Base-by-base conservation (phyloP, 2,113 vertebrate species). In the Nannospalax galili region DNA sequence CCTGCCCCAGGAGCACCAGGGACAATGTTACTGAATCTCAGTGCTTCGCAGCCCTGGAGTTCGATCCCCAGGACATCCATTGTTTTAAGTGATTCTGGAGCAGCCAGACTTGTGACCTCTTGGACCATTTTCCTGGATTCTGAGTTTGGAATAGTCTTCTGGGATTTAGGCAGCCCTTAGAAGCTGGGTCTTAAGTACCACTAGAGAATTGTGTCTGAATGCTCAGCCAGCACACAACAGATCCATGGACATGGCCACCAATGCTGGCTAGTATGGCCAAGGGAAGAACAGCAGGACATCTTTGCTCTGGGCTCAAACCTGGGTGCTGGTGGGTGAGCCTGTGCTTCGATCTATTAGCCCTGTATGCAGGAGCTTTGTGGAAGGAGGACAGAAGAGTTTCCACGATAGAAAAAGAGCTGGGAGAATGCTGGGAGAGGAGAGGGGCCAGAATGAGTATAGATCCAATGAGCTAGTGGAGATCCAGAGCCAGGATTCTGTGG, bases 381-480 rank as follows among this genome's bases (percentile, higher is more conserved):
- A 60, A 8, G 35, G 12, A n/a, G 8, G 20, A 24, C 8, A 67
- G 40, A 69, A 5, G 15, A 42, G 14, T 58, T 32, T 40, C 40
- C 16, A 2, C 3, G 7, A 20, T 0, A 35, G 37, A 14, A 37
- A 64, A 67, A 64, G 70, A 24, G 42, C 35, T 22, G 48, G 60
- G 88, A 80, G 52, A 35, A 16, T 0, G 22, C 1, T 37, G 22
- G 17, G 2, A 30, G 2, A 15, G 28, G 20, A 15, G 58, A 5
- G 72, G 75, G 28, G 35, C 7, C 56, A n/a, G 62, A 17, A 2
- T 0, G 3, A 7, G 28, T 20, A 17, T 4, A 32, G n/a, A 19
- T 22, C 9, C 5, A 3, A 0, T 6, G 52, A 24, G 37, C 74
- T 16, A 0, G 0, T 2, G 58, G 42, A 69, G 19, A 35, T n/a